These are phyloP conservation scores for Mystacornis crossleyi DNA, from an alignment of 2,113 vertebrate genomes.

Conservation along the genomic window DNA sequence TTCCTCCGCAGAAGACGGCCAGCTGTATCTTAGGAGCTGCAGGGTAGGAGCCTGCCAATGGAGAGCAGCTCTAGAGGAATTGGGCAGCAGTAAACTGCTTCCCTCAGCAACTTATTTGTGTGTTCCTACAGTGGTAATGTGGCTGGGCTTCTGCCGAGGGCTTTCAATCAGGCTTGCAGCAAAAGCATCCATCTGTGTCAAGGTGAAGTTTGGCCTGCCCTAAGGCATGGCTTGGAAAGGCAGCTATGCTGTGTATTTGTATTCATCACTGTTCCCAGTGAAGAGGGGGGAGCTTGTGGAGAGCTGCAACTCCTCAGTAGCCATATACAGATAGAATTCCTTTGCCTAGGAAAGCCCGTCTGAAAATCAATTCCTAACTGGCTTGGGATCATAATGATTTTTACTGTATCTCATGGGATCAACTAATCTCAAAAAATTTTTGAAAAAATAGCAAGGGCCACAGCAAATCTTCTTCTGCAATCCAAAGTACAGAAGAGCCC, in stretches of 20 bases:
- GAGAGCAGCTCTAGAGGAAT: neutral
- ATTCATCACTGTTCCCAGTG: neutral
- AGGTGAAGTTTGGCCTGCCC: neutral
- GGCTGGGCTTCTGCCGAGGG: neutral
- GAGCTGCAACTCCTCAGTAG: neutral
- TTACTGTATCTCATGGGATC: neutral
- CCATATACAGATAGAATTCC: neutral
- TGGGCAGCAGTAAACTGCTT: slow-evolving; percentile 38
- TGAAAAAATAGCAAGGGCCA: neutral
- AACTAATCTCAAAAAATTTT: neutral
- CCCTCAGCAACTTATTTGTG: slow-evolving; percentile 42
- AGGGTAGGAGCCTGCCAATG: neutral
- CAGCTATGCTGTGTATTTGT: neutral
- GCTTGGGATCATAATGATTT: neutral
- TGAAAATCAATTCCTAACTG: neutral
- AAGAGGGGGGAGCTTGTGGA: neutral
- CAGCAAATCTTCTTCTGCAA: neutral
- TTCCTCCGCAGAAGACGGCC: neutral
- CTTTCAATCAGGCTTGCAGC: neutral
- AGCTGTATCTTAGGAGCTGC: neutral
- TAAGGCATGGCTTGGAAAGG: neutral
- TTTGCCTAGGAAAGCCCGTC: neutral
- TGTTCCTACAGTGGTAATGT: neutral
- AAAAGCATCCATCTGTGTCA: neutral
- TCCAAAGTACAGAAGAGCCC: neutral